phyloP scores from a whole-genome alignment of 2,888 invertebrate species.

The Dicyrtoma fusca region DNA sequence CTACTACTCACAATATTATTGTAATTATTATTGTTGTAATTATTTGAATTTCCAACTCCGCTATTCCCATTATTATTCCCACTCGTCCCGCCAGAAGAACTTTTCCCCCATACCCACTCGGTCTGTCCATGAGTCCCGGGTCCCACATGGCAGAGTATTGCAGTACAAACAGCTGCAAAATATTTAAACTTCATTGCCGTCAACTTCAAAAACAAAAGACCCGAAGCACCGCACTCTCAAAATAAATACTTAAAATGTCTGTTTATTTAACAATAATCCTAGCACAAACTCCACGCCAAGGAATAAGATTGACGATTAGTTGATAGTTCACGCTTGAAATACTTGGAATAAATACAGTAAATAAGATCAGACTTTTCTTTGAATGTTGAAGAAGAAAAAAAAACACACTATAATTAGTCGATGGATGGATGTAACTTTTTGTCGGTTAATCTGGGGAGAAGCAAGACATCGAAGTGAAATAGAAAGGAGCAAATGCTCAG shows the following conservation, averaged over 20 bases:
- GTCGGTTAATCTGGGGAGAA: conserved; percentile 13
- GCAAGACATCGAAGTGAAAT: conserved; percentile 39
- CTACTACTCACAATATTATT: no score
- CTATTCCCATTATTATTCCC: conserved; percentile 2
- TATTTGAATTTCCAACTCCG: neutral
- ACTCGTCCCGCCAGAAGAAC: conserved; percentile 18
- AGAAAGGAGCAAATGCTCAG: conserved; percentile 30
- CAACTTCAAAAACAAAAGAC: no score
- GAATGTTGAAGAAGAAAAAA: no score
- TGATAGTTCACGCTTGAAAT: neutral
- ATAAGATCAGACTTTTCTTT: no score
- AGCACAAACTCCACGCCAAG: no score
- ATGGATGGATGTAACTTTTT: no score
- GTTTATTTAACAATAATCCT: no score
- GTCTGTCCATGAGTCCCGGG: conserved; percentile 39
- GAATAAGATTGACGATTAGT: no score
- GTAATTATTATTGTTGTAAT: no score
- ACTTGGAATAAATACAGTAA: neutral
- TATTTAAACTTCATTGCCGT: neutral
- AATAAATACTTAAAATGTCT: no score
- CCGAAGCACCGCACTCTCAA: no score
- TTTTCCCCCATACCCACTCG: conserved; percentile 55
- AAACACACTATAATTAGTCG: no score
- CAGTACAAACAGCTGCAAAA: conserved; percentile 1
- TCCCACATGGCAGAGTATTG: neutral